These are phyloP conservation scores for Eupeodes luniger DNA, from an alignment of 2,888 invertebrate species.

Conservation along the genomic window DNA sequence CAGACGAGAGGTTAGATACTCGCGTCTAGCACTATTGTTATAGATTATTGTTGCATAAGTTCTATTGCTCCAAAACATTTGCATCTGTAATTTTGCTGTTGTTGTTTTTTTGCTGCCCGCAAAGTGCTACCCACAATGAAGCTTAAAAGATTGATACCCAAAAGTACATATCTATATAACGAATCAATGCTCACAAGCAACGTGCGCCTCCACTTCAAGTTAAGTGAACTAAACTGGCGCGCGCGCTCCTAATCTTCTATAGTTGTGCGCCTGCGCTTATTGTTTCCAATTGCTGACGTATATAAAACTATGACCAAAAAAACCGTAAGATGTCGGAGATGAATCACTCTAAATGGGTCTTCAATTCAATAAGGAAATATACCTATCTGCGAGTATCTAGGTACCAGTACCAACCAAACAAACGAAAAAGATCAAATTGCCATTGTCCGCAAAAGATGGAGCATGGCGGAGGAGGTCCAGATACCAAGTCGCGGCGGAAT, in stretches of 20 bases:
- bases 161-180: constrained; percentile 64
- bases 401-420: background rate
- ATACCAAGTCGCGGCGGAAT: constrained; percentile 37
- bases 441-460: constrained; percentile 60
- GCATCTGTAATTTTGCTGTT: constrained; percentile 65
- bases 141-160: constrained; percentile 64
- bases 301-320: constrained; percentile 6
- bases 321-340: constrained; percentile 62
- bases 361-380: constrained; percentile 63
- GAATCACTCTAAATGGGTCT: constrained; percentile 75
- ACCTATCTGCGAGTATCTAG: background rate
- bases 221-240: constrained; percentile 59
- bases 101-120: constrained; percentile 49
- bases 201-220: constrained; percentile 71
- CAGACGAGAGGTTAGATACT: background rate
- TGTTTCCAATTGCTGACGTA: constrained; percentile 46
- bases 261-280: constrained; percentile 46
- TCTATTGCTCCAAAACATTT: constrained; percentile 72
- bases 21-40: constrained; percentile 63
- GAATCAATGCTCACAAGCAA: constrained; percentile 70
- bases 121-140: constrained; percentile 73
- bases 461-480: constrained; percentile 59
- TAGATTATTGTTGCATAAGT: constrained; percentile 74
- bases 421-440: constrained; percentile 56
- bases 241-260: constrained; percentile 61